A percentile compares a stretch with the other conserved stretches of the same genome.
phyloP scores from a whole-genome alignment of 2,888 invertebrate species.

The Scelioninae gen. 1 region DNA sequence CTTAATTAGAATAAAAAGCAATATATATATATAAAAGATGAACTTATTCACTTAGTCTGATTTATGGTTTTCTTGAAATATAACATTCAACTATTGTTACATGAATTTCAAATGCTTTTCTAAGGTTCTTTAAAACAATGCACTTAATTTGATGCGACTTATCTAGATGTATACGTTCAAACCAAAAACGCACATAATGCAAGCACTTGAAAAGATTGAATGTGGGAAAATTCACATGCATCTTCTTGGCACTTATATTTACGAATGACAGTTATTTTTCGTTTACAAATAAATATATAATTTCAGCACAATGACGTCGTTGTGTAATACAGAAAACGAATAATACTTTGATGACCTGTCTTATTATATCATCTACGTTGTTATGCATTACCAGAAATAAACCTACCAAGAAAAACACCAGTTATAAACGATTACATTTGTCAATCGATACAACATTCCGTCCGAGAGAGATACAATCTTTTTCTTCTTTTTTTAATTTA shows the following conservation, averaged over 20 bases:
- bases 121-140: not conserved
- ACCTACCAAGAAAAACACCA: not conserved
- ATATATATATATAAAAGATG: no score
- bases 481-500: conserved; percentile 8
- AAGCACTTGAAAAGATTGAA: not conserved
- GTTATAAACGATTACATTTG: conserved; percentile 9
- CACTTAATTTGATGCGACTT: no score
- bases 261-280: conserved; percentile 10
- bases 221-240: conserved; percentile 22
- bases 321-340: conserved; percentile 16
- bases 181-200: conserved; percentile 3
- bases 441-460: conserved; percentile 5
- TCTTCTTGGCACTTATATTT: not conserved
- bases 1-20: no score
- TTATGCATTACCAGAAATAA: not conserved
- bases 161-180: conserved; percentile 7
- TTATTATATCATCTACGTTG: conserved; percentile 6
- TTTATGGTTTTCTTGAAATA: no score
- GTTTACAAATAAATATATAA: conserved; percentile 17
- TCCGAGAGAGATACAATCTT: not conserved
- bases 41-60: no score
- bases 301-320: conserved; percentile 1
- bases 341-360: conserved; percentile 11
- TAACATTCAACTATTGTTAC: no score
- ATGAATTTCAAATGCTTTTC: no score